Conservation (phyloP, 2,888 invertebrate genomes). For the Polietes domitor region DNA sequence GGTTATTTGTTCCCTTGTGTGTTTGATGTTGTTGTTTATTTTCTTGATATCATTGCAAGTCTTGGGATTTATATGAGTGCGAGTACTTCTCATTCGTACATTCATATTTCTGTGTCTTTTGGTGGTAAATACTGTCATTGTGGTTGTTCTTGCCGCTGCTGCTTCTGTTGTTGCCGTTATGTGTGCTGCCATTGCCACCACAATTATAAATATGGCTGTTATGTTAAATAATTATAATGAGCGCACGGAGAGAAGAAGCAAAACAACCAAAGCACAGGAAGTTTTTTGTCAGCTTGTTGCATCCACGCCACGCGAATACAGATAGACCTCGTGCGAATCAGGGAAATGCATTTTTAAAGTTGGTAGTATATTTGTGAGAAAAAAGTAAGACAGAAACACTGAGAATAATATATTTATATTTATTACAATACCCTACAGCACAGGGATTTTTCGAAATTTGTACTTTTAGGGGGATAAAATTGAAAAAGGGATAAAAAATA, state of each 20-base stretch:
- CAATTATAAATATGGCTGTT: slow-evolving; percentile 55
- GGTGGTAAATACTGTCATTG: slow-evolving; percentile 35
- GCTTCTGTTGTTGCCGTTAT: slow-evolving; percentile 37
- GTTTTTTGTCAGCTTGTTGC: slow-evolving; percentile 63
- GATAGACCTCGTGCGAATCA: slow-evolving; percentile 6
- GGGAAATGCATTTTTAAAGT: too few relatives aligned
- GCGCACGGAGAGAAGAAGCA: slow-evolving; percentile 44
- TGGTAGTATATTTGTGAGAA: too few relatives aligned
- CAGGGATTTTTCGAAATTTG: too few relatives aligned
- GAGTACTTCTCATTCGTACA: slow-evolving; percentile 9
- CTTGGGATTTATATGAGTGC: slow-evolving; percentile 10
- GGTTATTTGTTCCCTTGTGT: background rate
- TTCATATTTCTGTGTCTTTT: slow-evolving; percentile 38
- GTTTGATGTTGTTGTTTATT: slow-evolving; percentile 50
- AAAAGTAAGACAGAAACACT: too few relatives aligned
- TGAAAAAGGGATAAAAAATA: too few relatives aligned
- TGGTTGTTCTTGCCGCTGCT: slow-evolving; percentile 36
- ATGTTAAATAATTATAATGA: slow-evolving; percentile 66
- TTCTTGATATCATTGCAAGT: slow-evolving; percentile 25
- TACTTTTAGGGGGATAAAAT: too few relatives aligned
- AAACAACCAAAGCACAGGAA: background rate
- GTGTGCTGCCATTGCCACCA: slow-evolving; percentile 53
- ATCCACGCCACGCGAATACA: slow-evolving; percentile 33
- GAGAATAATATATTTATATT: too few relatives aligned
- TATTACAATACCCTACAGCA: too few relatives aligned